Evolutionary conservation across 2,888 invertebrate species (phyloP).

Genomic region (Pycnomerus fuliginosus): DNA sequence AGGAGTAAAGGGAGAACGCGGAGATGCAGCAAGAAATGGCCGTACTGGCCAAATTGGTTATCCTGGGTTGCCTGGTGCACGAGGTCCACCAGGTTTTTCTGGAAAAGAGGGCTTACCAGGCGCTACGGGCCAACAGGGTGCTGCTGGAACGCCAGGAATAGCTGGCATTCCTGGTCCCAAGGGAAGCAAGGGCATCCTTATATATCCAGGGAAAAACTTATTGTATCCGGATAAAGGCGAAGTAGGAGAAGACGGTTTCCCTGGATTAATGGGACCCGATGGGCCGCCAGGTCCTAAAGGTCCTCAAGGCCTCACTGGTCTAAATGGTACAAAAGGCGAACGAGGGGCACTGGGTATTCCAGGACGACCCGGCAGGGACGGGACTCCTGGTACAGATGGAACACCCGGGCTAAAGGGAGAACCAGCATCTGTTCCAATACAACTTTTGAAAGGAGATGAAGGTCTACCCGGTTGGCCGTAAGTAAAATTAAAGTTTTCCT

Average conservation of each 20-base stretch:
- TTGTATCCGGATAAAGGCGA: slow-evolving; percentile 57
- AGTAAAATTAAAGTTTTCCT: slow-evolving; percentile 30
- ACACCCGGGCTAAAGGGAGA: slow-evolving; percentile 60
- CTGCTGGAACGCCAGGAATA: slow-evolving; percentile 50
- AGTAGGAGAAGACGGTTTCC: slow-evolving; percentile 57
- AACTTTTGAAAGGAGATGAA: slow-evolving; percentile 54
- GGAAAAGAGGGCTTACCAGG: slow-evolving; percentile 53
- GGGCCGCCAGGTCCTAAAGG: slow-evolving; percentile 51
- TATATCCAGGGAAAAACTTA: slow-evolving; percentile 36
- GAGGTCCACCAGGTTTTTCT: slow-evolving; percentile 53
- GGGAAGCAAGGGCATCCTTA: slow-evolving; percentile 35
- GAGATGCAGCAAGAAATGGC: slow-evolving; percentile 56
- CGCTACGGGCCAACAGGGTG: slow-evolving; percentile 48
- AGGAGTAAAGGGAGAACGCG: slow-evolving; percentile 56
- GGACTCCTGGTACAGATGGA: slow-evolving; percentile 48
- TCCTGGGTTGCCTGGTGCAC: slow-evolving; percentile 57
- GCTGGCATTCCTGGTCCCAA: slow-evolving; percentile 48
- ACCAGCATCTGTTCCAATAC: slow-evolving; percentile 54
- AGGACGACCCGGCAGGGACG: slow-evolving; percentile 46
- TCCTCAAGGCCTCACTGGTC: slow-evolving; percentile 52
- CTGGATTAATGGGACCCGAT: slow-evolving; percentile 61
- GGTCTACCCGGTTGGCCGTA: slow-evolving; percentile 52
- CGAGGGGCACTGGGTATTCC: slow-evolving; percentile 45
- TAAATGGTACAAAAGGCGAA: slow-evolving; percentile 58
- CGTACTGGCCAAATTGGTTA: slow-evolving; percentile 61